Conservation (phyloP, 2,113 vertebrate genomes). For the Cepphus grylle region DNA sequence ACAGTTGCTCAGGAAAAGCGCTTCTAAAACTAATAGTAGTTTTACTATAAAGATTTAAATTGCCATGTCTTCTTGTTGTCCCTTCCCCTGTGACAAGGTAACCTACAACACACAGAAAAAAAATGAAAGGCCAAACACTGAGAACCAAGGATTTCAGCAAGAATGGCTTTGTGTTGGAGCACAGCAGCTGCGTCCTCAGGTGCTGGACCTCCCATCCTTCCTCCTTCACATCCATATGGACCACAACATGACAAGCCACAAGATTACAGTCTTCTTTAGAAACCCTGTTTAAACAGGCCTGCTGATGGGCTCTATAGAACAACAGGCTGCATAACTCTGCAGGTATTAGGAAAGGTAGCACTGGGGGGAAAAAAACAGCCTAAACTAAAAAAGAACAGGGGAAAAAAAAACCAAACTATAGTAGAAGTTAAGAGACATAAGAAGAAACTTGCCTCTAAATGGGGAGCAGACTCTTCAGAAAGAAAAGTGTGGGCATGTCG, state of each 20-base stretch:
- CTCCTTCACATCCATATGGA: neutral
- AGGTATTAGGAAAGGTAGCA: too few species aligned
- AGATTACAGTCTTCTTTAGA: neutral
- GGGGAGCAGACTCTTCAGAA: neutral
- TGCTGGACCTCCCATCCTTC: neutral
- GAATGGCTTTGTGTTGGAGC: neutral
- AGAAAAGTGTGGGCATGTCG: neutral
- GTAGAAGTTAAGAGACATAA: neutral
- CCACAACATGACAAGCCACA: neutral
- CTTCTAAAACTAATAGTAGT: neutral
- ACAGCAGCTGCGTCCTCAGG: neutral
- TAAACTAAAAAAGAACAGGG: neutral
- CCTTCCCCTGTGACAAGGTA: neutral
- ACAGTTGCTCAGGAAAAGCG: neutral
- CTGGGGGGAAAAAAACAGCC: neutral
- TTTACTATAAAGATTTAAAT: neutral
- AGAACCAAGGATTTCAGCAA: neutral
- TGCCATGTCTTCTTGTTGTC: neutral
- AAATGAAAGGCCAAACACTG: rapidly evolving
- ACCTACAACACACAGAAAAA: neutral
- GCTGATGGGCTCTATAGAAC: neutral
- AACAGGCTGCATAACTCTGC: neutral
- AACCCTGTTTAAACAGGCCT: neutral
- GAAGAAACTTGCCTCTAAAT: neutral
- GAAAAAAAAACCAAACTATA: neutral